These are phyloP conservation scores for Cynaeus angustus DNA, from an alignment of 2,888 invertebrate genomes.

Conservation along the genomic window DNA sequence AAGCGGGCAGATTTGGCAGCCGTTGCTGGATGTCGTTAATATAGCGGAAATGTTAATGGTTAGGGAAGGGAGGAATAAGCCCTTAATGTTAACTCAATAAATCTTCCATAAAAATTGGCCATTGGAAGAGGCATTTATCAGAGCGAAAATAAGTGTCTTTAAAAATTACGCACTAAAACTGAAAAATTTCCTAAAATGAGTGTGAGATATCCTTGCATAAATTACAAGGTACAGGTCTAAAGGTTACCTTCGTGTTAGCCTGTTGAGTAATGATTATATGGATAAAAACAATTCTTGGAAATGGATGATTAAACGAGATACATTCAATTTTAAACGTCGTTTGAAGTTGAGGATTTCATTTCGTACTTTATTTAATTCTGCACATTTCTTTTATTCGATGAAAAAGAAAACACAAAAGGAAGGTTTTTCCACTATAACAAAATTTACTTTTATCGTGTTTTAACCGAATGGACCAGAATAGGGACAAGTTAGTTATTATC, in stretches of 20 bases:
- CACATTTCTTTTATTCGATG: neutral
- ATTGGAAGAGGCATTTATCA: conserved; percentile 22
- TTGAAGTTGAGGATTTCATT: conserved; percentile 13
- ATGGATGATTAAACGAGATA: conserved; percentile 1
- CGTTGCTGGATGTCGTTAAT: conserved; percentile 23
- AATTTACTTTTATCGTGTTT: neutral
- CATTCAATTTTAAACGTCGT: conserved; percentile 9
- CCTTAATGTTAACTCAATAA: conserved; percentile 35
- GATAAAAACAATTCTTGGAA: conserved; percentile 5
- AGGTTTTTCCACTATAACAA: conserved; percentile 7
- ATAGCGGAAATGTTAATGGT: conserved; percentile 35
- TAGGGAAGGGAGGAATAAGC: conserved; percentile 4
- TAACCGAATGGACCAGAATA: too few species aligned
- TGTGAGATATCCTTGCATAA: conserved; percentile 10
- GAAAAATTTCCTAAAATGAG: conserved; percentile 3
- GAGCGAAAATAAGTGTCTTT: neutral
- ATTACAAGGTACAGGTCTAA: conserved; percentile 1
- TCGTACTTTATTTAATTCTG: conserved; percentile 9
- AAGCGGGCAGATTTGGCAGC: conserved; percentile 3
- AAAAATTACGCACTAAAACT: conserved; percentile 7
- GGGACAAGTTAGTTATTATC: too few species aligned
- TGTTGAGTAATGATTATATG: neutral
- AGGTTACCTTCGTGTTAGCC: conserved; percentile 1
- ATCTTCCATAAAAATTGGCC: conserved; percentile 24
- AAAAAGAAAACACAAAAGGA: neutral